These are phyloP conservation scores for Clepsis dumicolana DNA, from an alignment of 2,888 invertebrate species.

Conservation along the genomic window DNA sequence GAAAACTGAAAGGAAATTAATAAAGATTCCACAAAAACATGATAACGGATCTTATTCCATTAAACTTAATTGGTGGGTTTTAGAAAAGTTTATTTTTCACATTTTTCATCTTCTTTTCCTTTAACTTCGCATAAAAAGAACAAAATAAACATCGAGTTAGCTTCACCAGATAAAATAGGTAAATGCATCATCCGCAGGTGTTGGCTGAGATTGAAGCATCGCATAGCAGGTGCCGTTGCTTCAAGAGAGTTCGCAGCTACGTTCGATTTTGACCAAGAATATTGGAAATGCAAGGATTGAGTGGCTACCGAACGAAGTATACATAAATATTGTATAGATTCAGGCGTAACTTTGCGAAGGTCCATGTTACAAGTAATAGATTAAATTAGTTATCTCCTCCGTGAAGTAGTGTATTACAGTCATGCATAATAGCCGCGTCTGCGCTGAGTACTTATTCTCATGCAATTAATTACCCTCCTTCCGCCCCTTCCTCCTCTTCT, in stretches of 20 bases:
- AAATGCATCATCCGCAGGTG: slow-evolving; percentile 4
- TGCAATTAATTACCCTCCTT: too few species aligned
- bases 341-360: too few species aligned
- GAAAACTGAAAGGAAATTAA: too few species aligned
- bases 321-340: too few species aligned
- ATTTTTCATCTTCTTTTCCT: not conserved
- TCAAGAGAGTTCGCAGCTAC: not conserved
- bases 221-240: not conserved
- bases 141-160: not conserved
- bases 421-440: too few species aligned
- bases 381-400: too few species aligned
- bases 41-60: too few species aligned
- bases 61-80: not conserved
- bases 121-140: not conserved
- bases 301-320: not conserved
- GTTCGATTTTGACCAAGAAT: not conserved
- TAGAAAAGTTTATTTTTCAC: not conserved
- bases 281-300: slow-evolving; percentile 2
- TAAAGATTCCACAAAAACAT: too few species aligned
- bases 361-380: too few species aligned
- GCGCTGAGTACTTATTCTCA: too few species aligned
- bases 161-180: not conserved
- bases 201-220: slow-evolving; percentile 4
- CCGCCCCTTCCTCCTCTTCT: too few species aligned
- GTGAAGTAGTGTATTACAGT: too few species aligned